Evolutionary conservation across 2,888 invertebrate genomes (phyloP).

Genomic region (Acleris cristana): DNA sequence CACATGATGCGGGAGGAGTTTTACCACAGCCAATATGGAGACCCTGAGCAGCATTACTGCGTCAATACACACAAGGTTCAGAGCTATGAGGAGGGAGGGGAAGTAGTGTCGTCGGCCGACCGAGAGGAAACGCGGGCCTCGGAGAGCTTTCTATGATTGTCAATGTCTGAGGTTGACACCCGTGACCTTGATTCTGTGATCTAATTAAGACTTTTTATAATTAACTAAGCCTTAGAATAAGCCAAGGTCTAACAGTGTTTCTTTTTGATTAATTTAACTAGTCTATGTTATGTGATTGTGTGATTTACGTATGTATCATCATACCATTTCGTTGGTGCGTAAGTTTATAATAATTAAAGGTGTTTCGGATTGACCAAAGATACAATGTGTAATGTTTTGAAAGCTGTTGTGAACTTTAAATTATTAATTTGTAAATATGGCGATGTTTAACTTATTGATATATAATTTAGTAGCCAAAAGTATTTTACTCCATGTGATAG

Average conservation of each 20-base stretch:
- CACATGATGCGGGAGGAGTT: constrained; percentile 97
- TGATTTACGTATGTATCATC: constrained; percentile 37
- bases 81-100: constrained; percentile 86
- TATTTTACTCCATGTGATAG: constrained; percentile 81
- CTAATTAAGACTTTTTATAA: constrained; percentile 73
- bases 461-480: constrained; percentile 64
- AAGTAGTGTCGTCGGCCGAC: constrained; percentile 86
- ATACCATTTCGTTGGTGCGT: constrained; percentile 42
- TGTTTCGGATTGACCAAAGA: constrained; percentile 75
- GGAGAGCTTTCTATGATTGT: constrained; percentile 86
- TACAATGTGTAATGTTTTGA: constrained; percentile 54
- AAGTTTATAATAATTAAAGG: constrained; percentile 35
- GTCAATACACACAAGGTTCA: constrained; percentile 79
- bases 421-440: constrained; percentile 60
- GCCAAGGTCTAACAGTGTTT: constrained; percentile 67
- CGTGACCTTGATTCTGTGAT: constrained; percentile 82
- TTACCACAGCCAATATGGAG: constrained; percentile 96
- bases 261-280: constrained; percentile 57
- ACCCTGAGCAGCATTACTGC: constrained; percentile 87
- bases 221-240: constrained; percentile 44
- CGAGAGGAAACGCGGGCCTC: constrained; percentile 85
- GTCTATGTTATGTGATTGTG: constrained; percentile 58
- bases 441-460: constrained; percentile 55
- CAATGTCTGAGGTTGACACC: constrained; percentile 74
- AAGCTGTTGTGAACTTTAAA: constrained; percentile 70